Evolutionary conservation across 2,888 invertebrate genomes (phyloP).

Genomic region (Syrphus vitripennis): DNA sequence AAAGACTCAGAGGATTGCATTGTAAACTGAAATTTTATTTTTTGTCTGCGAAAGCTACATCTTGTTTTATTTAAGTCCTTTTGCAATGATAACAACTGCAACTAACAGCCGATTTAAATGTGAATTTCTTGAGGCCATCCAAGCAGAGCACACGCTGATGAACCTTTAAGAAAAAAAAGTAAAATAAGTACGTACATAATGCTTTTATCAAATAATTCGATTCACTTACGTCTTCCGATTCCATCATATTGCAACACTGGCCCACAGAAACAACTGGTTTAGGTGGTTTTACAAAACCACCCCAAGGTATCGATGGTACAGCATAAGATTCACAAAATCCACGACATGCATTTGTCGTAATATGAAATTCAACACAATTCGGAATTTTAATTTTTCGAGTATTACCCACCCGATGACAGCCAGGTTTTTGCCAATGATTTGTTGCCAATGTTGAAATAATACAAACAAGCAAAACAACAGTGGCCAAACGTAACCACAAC

Average conservation of each 20-base stretch:
- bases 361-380: constrained; percentile 91
- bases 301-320: not conserved
- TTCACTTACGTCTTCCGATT: not conserved
- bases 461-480: not conserved
- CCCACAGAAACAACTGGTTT: not conserved
- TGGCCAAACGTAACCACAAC: not conserved
- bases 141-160: not conserved
- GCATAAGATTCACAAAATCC: constrained; percentile 85
- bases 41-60: not conserved
- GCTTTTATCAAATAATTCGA: not conserved
- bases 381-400: constrained; percentile 91
- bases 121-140: constrained; percentile 82
- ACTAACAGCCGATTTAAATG: constrained; percentile 80
- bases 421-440: not conserved
- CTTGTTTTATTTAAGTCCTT: not conserved
- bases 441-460: not conserved
- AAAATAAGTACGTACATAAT: too few relatives aligned
- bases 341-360: constrained; percentile 93
- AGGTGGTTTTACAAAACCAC: not conserved
- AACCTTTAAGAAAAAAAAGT: not conserved
- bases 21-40: not conserved
- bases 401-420: constrained; percentile 85
- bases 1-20: not conserved
- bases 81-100: not conserved
- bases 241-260: not conserved